Percentiles rank a stretch among this genome's conserved stretches.
phyloP scores from a whole-genome alignment of 1,140 invertebrate species.

The Spodoptera frugiperda region DNA sequence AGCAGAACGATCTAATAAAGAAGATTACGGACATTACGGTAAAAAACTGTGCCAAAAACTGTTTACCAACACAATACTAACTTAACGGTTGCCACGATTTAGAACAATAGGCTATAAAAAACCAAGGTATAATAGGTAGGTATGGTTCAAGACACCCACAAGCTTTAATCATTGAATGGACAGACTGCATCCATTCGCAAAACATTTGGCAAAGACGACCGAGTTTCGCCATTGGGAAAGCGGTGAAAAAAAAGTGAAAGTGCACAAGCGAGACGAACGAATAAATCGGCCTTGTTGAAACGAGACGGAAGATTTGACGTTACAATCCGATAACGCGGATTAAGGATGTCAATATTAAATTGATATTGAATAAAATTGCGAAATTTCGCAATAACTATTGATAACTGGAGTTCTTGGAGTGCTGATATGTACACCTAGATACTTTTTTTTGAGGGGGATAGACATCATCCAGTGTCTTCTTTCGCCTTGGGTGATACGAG shows the following conservation, averaged over 20 bases:
- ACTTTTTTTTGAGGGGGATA: too few relatives aligned
- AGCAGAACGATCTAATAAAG: not conserved
- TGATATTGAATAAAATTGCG: constrained; percentile 7
- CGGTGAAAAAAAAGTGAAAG: constrained; percentile 78
- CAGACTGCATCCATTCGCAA: constrained; percentile 60
- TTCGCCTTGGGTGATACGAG: too few relatives aligned
- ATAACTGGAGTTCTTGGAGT: constrained; percentile 7
- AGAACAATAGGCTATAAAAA: constrained; percentile 50
- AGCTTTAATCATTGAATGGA: constrained; percentile 50
- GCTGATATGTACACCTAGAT: constrained; percentile 1
- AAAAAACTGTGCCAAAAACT: constrained; percentile 21
- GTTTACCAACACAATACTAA: constrained; percentile 29
- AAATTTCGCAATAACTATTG: constrained; percentile 21
- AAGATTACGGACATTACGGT: constrained; percentile 1
- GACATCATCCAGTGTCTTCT: too few relatives aligned
- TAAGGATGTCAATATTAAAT: constrained; percentile 39
- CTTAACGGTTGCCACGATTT: constrained; percentile 19
- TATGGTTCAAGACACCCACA: constrained; percentile 31
- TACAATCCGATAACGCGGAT: constrained; percentile 54
- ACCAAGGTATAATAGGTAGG: constrained; percentile 44
- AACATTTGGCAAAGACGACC: constrained; percentile 73
- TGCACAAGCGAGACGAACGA: constrained; percentile 64
- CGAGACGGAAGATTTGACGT: constrained; percentile 59
- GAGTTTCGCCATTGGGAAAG: constrained; percentile 79
- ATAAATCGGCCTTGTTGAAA: constrained; percentile 45